phyloP scores from a whole-genome alignment of 2,888 invertebrate species.

The Eurytoma californica region DNA sequence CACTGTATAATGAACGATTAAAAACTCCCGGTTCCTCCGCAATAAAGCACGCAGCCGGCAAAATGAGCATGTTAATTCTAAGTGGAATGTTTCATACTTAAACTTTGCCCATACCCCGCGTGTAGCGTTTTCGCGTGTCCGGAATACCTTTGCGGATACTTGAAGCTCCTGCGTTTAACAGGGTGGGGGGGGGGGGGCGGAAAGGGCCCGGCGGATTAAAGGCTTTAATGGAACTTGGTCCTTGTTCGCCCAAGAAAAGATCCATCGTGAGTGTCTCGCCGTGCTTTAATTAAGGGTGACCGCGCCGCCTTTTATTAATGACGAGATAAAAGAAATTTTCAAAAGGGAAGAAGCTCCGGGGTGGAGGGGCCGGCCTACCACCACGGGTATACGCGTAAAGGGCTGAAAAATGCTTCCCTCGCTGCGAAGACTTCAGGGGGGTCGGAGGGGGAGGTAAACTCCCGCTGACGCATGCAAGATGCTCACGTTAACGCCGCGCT shows the following conservation, averaged over 20 bases:
- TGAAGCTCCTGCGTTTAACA: conserved; percentile 20
- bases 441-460: not conserved
- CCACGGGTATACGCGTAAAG: not conserved
- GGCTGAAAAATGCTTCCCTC: too few species aligned
- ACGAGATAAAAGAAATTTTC: not conserved
- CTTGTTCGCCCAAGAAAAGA: conserved; percentile 27
- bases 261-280: too few species aligned
- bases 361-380: not conserved
- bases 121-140: conserved; percentile 39
- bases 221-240: conserved; percentile 36
- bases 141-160: conserved; percentile 44
- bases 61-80: conserved; percentile 50
- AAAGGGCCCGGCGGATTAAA: conserved; percentile 26
- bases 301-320: not conserved
- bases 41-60: conserved; percentile 23
- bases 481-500: conserved; percentile 21
- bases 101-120: conserved; percentile 14
- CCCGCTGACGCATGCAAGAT: conserved; percentile 43
- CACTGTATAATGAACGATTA: not conserved
- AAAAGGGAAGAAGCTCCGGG: not conserved
- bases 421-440: too few species aligned
- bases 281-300: not conserved
- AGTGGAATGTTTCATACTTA: conserved; percentile 50
- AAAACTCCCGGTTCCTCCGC: not conserved
- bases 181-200: too few species aligned